phyloP scores from a whole-genome alignment of 2,113 vertebrate genomes.

The Malurus elegans region DNA sequence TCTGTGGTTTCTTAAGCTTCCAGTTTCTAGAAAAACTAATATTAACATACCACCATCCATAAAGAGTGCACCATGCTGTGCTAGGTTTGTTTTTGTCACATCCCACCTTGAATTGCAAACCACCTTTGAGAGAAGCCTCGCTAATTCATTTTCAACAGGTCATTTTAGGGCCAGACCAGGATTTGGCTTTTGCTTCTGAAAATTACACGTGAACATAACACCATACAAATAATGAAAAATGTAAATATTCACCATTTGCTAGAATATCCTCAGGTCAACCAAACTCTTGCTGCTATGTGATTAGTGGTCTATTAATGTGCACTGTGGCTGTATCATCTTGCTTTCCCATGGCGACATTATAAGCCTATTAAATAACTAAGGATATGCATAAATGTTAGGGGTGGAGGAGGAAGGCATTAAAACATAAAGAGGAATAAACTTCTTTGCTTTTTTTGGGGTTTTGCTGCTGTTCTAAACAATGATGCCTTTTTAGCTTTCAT shows the following conservation, averaged over 20 bases:
- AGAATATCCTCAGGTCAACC: slow-evolving; percentile 41
- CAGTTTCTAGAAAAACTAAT: not conserved
- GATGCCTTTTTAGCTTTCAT: not conserved
- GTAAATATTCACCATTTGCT: slow-evolving; percentile 9
- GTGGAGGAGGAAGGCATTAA: not conserved
- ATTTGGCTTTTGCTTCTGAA: slow-evolving; percentile 20
- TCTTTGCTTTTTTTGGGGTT: not conserved
- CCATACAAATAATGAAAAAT: slow-evolving; percentile 17
- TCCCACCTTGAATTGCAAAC: not conserved
- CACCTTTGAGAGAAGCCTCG: not conserved
- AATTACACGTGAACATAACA: not conserved
- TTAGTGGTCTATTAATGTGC: slow-evolving; percentile 44
- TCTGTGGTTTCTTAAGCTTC: not conserved
- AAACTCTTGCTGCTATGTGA: slow-evolving; percentile 27
- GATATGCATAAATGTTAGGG: not conserved
- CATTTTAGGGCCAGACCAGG: not conserved
- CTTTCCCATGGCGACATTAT: slow-evolving; percentile 29
- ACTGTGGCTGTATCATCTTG: not conserved
- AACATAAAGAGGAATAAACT: not conserved
- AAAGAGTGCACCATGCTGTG: not conserved
- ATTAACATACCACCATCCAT: not conserved
- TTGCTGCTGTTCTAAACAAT: not conserved
- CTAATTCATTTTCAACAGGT: slow-evolving; percentile 27
- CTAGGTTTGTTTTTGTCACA: slow-evolving; percentile 17
- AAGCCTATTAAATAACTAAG: slow-evolving; percentile 37